A percentile compares a stretch with the other conserved stretches of the same genome.
Evolutionary conservation across 1,140 invertebrate genomes (phyloP).

Genomic region (Pemphigus obesinymphae): DNA sequence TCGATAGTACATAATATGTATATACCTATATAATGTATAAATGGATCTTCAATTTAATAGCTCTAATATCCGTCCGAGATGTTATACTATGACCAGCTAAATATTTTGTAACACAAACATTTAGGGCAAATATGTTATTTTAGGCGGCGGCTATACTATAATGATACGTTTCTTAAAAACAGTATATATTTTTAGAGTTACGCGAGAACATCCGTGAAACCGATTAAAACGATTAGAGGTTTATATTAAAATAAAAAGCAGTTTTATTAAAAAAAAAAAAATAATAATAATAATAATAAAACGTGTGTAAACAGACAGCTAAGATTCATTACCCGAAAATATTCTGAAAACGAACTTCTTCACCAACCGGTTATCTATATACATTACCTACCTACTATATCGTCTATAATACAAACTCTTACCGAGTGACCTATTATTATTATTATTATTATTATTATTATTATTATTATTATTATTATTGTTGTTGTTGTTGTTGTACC

Average conservation of each 20-base stretch:
- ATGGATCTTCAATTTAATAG: background rate
- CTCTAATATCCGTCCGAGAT: background rate
- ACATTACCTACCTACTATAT: no score
- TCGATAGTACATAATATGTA: no score
- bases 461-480: background rate
- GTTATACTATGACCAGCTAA: no score
- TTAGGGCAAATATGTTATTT: background rate
- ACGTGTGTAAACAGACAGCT: background rate
- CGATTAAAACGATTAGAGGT: background rate
- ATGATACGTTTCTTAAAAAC: background rate
- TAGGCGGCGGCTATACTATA: background rate
- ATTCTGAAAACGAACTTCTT: background rate
- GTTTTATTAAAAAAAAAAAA: background rate
- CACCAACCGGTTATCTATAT: background rate
- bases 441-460: background rate
- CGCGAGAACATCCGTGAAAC: background rate
- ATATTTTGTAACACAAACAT: background rate
- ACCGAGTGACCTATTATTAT: background rate
- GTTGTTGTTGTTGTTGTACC: no score
- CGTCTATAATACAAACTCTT: background rate
- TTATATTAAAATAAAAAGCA: background rate
- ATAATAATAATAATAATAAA: no score
- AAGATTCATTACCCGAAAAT: background rate
- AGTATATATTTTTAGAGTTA: background rate
- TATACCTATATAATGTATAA: no score